A percentile compares a stretch with the other conserved stretches of the same genome.
Evolutionary conservation across 2,113 vertebrate genomes (phyloP).

Genomic region (Sterrhoptilus dennistouni): DNA sequence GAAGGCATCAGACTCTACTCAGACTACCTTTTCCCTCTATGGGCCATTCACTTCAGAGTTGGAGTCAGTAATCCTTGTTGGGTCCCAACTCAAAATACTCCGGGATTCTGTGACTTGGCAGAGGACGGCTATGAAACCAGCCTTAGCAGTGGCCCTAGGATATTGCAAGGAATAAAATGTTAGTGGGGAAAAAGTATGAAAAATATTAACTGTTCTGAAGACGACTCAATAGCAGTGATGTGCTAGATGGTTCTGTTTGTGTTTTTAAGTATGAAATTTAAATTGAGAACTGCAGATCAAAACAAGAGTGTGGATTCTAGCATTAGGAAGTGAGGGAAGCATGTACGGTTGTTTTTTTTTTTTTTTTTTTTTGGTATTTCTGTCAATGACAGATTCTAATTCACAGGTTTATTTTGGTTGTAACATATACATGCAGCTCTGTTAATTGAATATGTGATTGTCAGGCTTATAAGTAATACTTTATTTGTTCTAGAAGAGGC

Average conservation of each 20-base stretch:
- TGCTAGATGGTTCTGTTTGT: neutral
- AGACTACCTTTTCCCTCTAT: neutral
- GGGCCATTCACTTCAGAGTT: neutral
- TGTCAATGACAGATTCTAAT: neutral
- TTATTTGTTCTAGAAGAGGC: neutral
- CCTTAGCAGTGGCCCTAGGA: neutral
- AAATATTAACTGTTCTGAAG: neutral
- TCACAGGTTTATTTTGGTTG: neutral
- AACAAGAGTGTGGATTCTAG: neutral
- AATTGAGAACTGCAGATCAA: neutral
- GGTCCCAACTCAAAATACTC: neutral
- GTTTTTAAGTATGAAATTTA: neutral
- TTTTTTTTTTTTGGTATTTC: neutral
- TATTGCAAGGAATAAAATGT: neutral
- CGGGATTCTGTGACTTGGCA: neutral
- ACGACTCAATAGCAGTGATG: neutral
- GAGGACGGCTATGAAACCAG: neutral
- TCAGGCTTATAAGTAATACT: neutral
- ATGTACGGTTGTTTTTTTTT: neutral
- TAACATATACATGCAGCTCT: neutral
- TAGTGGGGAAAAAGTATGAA: neutral
- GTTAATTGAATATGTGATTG: neutral
- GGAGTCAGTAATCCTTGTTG: neutral
- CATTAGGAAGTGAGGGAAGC: neutral
- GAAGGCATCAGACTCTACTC: neutral